Evolutionary conservation across 2,113 vertebrate species (phyloP), one percentile per base, ranked within the genome.

Genomic region (Lamprologus callipterus): DNA sequence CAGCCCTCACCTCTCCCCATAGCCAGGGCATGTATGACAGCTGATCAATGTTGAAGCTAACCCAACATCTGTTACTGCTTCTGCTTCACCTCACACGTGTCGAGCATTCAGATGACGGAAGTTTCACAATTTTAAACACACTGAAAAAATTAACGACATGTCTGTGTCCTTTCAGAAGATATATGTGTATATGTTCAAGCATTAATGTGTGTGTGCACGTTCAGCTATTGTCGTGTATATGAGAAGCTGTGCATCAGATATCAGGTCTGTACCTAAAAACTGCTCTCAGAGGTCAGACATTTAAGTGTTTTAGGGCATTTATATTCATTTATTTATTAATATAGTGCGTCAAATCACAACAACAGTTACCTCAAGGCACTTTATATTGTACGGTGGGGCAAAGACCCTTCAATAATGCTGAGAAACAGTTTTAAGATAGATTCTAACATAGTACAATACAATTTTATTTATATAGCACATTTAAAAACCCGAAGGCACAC

Each of bases 341-440:
- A 26, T 26, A 3, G 21, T 3, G 54, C 1, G 0, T 0, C 54
- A 57, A 57, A 57, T 57, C 1, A 57, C 4, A 26, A 8, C 54
- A 57, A 2, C 54, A 57, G 54, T 26, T 14, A 57, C 54, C 54
- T 57, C 23, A 57, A 57, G 23, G 1, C 23, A 14, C 54, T 57
- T 8, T 8, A 55, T 55, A 55, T 8, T 55, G 21, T 55, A 55
- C 4, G 54, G 21, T 23, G 0, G 53, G n/a, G 53, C 53, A 54
- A 54, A 23, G 53, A 23, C 53, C 53, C 53, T 12, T 55, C 53
- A 55, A 12, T 21, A 23, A 23, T 13, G 6, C 53, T 55, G 53
- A 55, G n/a, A 55, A 54, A 54, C 0, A 3, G 53, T 55, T 23
- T 55, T 7, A 33, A 33, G 31, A 33, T 33, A 33, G 31, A 33